Evolutionary conservation across 2,888 invertebrate species (phyloP), one percentile per base, ranked within the genome.

Genomic region (Andrena flavipes): DNA sequence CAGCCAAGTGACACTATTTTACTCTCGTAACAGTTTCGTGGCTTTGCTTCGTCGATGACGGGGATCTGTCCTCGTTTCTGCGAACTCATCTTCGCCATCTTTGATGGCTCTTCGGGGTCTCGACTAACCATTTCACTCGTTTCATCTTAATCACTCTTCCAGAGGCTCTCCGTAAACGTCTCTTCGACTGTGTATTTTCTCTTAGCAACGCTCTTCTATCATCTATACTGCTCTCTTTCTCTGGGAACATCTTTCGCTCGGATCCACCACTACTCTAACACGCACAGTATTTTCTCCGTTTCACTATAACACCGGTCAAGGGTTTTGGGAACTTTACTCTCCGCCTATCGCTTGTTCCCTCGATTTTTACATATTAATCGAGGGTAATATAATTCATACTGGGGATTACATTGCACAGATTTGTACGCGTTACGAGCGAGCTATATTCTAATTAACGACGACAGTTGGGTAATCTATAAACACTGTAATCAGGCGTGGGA

Each of bases 1-100:
- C 83, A 67, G 64, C 68, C 80, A 49, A 42, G 70, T 71, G 69
- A 69, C 70, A 75, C 59, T 76, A 64, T 62, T 29, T 79, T 86
- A 73, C 62, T 56, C 49, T 68, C 67, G 35, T 71, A 51, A 42
- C 69, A 35, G 30, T 82, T 33, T 20, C 2, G 16, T 68, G 69
- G 51, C 42, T 48, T 82, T 83, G 76, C 79, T 82, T 82, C 76
- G 62, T 71, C 49, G 70, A 26, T 49, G 71, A 42, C 8, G 8
- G 56, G 54, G 4, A 4, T 49, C 42, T 63, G 16, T 33, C 26
- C 10, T 70, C 65, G 33, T 60, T 20, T 63, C 42, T 42, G 13
- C 42, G 3, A 16, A 56, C 35, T 60, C 8, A 30, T 60, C 56
- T 26, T 23, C 20, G 23, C 8, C 7, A 59, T 29, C 29, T 20